Evolutionary conservation across 2,888 invertebrate genomes (phyloP), one percentile per base, ranked within the genome.

Genomic region (Pristionchus exspectatus): DNA sequence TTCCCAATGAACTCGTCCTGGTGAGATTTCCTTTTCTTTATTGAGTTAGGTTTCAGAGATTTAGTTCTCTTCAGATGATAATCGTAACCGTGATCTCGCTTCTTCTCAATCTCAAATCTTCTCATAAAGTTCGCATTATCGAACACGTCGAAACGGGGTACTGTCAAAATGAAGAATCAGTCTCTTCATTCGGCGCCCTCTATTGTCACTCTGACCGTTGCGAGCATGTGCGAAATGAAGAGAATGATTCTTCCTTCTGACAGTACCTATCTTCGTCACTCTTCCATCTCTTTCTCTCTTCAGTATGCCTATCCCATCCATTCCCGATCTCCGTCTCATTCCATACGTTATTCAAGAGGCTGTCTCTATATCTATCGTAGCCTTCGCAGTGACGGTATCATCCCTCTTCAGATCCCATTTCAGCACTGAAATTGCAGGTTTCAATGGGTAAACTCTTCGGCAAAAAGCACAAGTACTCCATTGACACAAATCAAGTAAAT

Each of bases 391-490:
- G n/a, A 95, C 95, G 10, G 95, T 96, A n/a, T 21, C 56, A 12
- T 24, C 27, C 81, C 5, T 50, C n/a, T 5, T 14, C 21, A 30
- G 10, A 5, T 24, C 12, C 44, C 38, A 38, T 21, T 21, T n/a
- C 7, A 44, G 9, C 44, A 44, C 44, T 24, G 0, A 18, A 3
- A 81, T 54, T 81, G 27, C 81, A 81, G 50, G 74, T 93, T 18
- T 96, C 96, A n/a, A 95, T 96, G 95, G 96, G 95, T 16, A 96
- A 96, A 91, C 94, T 96, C 54, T 95, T 96, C 90, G 95, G 96
- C 21, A 95, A 95, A 91, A 96, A 96, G 92, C 95, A 96, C 93
- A 95, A 95, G 88, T 96, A 96, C 93, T 94, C 95, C 66, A 93
- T 96, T 4, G 95, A 96, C 90, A 92, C 96, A 0, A 96, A 96